Evolutionary conservation across 2,113 vertebrate genomes (phyloP).

Genomic region (Lepidothrix coronata): DNA sequence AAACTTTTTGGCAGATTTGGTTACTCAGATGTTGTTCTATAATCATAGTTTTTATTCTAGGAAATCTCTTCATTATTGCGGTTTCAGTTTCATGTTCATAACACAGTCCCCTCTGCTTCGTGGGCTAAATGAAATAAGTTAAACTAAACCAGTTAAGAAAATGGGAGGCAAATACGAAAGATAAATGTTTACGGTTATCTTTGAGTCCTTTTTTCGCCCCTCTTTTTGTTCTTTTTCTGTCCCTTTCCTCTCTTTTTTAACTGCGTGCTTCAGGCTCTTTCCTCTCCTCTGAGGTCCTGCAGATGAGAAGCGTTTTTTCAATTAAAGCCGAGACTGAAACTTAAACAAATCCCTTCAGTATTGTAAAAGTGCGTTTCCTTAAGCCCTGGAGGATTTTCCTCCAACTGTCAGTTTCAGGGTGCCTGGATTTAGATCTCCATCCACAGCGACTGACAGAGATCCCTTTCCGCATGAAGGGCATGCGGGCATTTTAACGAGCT

Average conservation of each 20-base stretch:
- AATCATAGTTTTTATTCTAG: constrained; percentile 74
- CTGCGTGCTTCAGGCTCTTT: constrained; percentile 40
- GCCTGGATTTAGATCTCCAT: constrained; percentile 23
- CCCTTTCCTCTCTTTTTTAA: background rate
- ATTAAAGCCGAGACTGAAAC: constrained; percentile 24
- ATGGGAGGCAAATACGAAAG: constrained; percentile 8
- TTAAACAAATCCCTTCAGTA: constrained; percentile 50
- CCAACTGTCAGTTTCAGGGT: constrained; percentile 13
- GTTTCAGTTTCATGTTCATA: constrained; percentile 71
- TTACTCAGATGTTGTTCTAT: constrained; percentile 72
- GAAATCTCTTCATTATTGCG: constrained; percentile 75
- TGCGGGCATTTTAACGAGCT: constrained; percentile 3
- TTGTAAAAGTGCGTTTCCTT: constrained; percentile 58
- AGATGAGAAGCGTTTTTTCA: constrained; percentile 27
- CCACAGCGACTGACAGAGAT: background rate
- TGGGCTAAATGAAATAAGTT: constrained; percentile 49
- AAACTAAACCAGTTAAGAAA: constrained; percentile 57
- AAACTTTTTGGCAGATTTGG: constrained; percentile 70
- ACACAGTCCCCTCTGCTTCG: constrained; percentile 27
- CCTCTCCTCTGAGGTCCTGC: constrained; percentile 21
- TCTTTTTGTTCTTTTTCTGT: background rate
- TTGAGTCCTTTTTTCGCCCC: background rate
- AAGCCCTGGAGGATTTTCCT: constrained; percentile 52
- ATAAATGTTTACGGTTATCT: constrained; percentile 1
- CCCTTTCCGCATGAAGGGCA: constrained; percentile 13